Base-by-base conservation (phyloP, 1,140 invertebrate species). In the Lanistes nyassanus region DNA sequence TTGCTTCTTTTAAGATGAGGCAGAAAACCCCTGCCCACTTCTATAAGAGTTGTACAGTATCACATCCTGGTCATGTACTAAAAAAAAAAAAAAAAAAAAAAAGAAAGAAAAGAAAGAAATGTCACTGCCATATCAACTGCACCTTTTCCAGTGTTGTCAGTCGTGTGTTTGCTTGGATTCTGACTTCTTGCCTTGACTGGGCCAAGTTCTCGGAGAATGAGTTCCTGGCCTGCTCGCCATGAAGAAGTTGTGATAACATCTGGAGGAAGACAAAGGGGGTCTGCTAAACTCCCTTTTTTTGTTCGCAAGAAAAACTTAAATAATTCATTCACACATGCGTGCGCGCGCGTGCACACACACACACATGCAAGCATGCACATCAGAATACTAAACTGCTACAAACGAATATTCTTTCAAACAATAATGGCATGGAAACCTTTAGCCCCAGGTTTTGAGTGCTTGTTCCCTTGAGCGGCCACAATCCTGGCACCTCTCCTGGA, bases 211-310 rank as follows among this genome's bases (percentile, higher is more conserved):
- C 83, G 74, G 23, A 82, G 56, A 3, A 88, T 76, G 3, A 86
- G 58, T 66, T 88, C 82, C 67, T 88, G 87, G 19, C 86, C 87
- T 11, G 81, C 84, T 31, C 86, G 66, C 87, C 87, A 88, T 42
- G 87, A 86, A 6, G 82, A 85, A 7, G 86, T 87, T 13, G 87
- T 87, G 64, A 88, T 88, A 21, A 87, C 81, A 69, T 85, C 87
- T 87, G 79, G n/a, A n/a, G n/a, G n/a, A n/a, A n/a, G n/a, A n/a
- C n/a, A n/a, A n/a, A n/a, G n/a, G n/a, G n/a, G n/a, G n/a, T n/a
- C n/a, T n/a, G n/a, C n/a, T n/a, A n/a, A n/a, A n/a, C n/a, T n/a
- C n/a, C n/a, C n/a, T n/a, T n/a, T n/a, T n/a, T n/a, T n/a, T n/a
- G n/a, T n/a, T n/a, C n/a, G n/a, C n/a, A n/a, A n/a, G n/a, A n/a